Conservation (phyloP, 2,113 vertebrate species). For the Rhinopomastus cyanomelas region DNA sequence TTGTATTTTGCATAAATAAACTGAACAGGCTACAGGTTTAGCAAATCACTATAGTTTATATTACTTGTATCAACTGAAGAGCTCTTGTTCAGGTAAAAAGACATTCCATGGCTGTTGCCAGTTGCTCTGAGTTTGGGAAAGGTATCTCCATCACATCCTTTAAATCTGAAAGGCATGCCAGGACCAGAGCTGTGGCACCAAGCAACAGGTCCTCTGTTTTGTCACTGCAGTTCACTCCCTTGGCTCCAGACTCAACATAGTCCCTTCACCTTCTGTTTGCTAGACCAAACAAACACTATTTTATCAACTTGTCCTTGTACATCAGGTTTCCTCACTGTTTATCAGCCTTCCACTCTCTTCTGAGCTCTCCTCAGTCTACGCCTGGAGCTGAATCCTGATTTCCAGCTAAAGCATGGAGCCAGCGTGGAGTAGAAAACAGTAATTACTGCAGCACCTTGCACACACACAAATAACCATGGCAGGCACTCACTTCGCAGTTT, state of each 20-base stretch:
- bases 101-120: background rate
- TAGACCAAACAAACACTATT: background rate
- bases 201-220: background rate
- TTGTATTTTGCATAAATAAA: background rate
- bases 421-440: background rate
- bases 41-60: background rate
- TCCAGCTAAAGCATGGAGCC: background rate
- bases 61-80: background rate
- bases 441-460: background rate
- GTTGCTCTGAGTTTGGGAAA: background rate
- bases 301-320: background rate
- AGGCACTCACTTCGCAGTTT: background rate
- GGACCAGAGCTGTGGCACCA: background rate
- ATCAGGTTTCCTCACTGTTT: background rate
- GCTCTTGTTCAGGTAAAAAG: background rate
- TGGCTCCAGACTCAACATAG: background rate
- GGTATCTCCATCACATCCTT: background rate
- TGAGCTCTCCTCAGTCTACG: background rate
- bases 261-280: background rate
- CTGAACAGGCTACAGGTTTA: background rate
- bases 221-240: background rate
- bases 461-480: accelerated
- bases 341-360: background rate
- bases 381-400: background rate
- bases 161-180: background rate